Evolutionary conservation across 2,888 invertebrate genomes (phyloP).

Genomic region (Tetanocera ferruginea): DNA sequence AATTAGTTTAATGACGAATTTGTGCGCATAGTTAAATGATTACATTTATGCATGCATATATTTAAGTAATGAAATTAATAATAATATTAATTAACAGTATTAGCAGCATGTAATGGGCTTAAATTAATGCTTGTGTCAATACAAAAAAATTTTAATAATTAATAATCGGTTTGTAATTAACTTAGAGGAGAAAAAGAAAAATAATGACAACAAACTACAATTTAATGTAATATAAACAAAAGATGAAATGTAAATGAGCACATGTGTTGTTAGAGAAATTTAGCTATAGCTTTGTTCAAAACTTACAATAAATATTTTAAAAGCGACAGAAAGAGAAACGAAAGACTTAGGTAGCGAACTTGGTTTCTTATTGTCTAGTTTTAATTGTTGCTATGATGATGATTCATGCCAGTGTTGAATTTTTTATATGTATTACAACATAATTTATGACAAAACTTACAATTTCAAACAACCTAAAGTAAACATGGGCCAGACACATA

Average conservation of each 20-base stretch:
- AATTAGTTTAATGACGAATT: slow-evolving; percentile 28
- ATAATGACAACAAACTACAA: slow-evolving; percentile 40
- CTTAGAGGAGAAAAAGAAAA: slow-evolving; percentile 20
- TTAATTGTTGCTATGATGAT: background rate
- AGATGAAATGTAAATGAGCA: too few species aligned
- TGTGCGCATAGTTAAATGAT: slow-evolving; percentile 11
- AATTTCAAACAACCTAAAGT: too few species aligned
- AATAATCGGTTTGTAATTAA: background rate
- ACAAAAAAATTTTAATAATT: too few species aligned
- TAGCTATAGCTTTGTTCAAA: background rate
- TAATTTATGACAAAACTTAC: too few species aligned
- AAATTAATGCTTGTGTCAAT: too few species aligned
- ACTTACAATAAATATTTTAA: background rate
- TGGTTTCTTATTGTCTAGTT: background rate
- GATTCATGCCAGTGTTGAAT: too few species aligned
- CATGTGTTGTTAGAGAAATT: background rate
- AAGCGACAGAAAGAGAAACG: background rate
- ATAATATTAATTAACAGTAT: too few species aligned
- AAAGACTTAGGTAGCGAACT: background rate
- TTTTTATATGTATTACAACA: too few species aligned
- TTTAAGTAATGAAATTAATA: too few species aligned
- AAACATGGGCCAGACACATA: too few species aligned
- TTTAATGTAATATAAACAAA: background rate
- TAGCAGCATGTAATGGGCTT: too few species aligned
- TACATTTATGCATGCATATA: too few species aligned